Base-by-base conservation (phyloP, 2,797 vertebrate genomes). In the Austrolebias charrua region DNA sequence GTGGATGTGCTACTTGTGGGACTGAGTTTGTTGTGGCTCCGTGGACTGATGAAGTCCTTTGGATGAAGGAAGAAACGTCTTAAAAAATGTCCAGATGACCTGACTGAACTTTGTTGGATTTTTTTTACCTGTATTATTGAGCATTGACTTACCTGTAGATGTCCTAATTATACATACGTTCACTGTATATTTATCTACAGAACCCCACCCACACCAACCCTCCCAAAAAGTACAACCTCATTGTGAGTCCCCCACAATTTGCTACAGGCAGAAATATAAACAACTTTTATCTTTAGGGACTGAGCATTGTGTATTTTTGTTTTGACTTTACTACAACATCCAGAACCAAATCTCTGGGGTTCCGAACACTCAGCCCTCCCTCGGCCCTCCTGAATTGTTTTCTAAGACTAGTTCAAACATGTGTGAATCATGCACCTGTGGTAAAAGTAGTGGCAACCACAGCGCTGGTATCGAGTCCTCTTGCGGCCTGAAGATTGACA, bases 401-500 rank as follows among this genome's bases (percentile, higher is more conserved):
- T 62, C 19, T 14, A 14, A 50, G 14, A n/a, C 51, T 64, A 35
- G 51, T 69, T 52, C 31, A 59, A 58, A 70, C 28, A 58, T 13
- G 52, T 51, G 54, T 66, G 50, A 33, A 63, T 61, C 13, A 29
- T 53, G 28, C 81, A 98, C 98, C 96, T 90, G 97, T 99, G 46
- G 92, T 95, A 86, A 99, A 99, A 56, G 91, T 79, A 0, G 94
- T 93, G 11, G 95, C 94, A 60, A 94, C 91, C 43, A 94, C 83
- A 45, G 92, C 66, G 0, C 98, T 99, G 49, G 93, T 87, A 61
- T 93, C 64, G 2, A 95, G 64, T 2, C 96, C 93, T 59, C 94
- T 94, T 38, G 96, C 96, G 1, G 97, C 95, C 80, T 97, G 96
- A 48, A 99, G 89, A 64, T 91, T 91, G 69, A 99, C 95, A 0